Evolutionary conservation across 2,113 vertebrate species (phyloP).

Genomic region (Triplophysa rosa): DNA sequence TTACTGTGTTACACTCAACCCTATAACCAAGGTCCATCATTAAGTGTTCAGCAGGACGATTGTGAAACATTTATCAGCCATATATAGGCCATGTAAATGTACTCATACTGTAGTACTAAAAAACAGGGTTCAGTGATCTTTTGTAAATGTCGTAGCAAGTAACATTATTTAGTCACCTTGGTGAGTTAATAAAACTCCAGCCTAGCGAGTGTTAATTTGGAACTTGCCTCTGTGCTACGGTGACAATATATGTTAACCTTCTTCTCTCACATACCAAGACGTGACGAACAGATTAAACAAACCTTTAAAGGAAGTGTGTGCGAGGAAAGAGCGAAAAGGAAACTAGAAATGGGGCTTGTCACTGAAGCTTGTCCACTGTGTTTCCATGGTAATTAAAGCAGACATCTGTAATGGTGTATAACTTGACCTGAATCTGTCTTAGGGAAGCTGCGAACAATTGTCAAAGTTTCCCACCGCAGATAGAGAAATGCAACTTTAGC

Average conservation of each 20-base stretch:
- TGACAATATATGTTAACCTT: not conserved
- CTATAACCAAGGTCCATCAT: not conserved
- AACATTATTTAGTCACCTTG: too few relatives aligned
- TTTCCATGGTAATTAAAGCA: constrained; percentile 42
- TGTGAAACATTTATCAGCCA: too few relatives aligned
- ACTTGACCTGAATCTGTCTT: not conserved
- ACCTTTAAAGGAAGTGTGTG: not conserved
- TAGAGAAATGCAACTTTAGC: not conserved
- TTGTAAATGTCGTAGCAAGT: too few relatives aligned
- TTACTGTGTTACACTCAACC: constrained; percentile 47
- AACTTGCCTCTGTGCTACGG: not conserved
- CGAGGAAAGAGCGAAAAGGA: not conserved
- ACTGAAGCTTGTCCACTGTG: not conserved
- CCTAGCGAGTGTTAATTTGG: too few relatives aligned
- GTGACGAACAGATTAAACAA: not conserved
- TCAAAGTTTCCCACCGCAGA: not conserved
- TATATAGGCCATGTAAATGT: too few relatives aligned
- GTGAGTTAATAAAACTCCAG: too few relatives aligned
- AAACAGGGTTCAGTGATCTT: too few relatives aligned
- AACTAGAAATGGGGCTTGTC: not conserved
- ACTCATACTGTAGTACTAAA: too few relatives aligned
- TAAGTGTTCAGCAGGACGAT: too few relatives aligned
- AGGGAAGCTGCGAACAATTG: constrained; percentile 11
- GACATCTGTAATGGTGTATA: constrained; percentile 18
- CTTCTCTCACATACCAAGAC: not conserved